These are phyloP conservation scores for Cynoglossus semilaevis DNA, from an alignment of 2,113 vertebrate genomes.

Conservation along the genomic window DNA sequence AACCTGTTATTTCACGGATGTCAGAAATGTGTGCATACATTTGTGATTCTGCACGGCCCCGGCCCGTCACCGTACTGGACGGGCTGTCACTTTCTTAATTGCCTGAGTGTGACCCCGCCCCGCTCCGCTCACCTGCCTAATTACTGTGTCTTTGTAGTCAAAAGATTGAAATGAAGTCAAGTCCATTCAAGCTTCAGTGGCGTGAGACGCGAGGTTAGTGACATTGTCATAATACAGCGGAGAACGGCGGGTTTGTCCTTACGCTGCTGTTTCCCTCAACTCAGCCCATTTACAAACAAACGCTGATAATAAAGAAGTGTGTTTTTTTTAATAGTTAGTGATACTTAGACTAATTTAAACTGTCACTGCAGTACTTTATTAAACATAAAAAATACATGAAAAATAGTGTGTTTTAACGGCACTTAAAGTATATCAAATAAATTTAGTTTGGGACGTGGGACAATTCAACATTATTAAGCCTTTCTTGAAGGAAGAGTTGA, in stretches of 20 bases:
- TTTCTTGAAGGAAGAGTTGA: no score
- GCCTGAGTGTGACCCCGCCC: conserved; percentile 65
- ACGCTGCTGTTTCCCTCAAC: conserved; percentile 27
- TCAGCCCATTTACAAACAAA: background rate
- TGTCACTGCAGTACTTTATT: no score
- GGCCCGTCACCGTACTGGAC: conserved; percentile 50
- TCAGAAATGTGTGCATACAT: conserved; percentile 18
- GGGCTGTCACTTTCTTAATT: conserved; percentile 74
- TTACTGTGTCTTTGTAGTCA: conserved; percentile 66
- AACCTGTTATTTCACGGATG: conserved; percentile 15
- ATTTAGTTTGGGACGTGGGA: no score
- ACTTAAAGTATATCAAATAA: no score
- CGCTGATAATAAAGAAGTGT: background rate
- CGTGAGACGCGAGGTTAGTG: conserved; percentile 53
- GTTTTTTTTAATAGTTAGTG: background rate
- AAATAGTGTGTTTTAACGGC: no score
- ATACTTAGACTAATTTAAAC: no score
- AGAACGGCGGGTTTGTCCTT: conserved; percentile 56
- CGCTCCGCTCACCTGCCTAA: conserved; percentile 69
- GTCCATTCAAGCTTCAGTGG: conserved; percentile 56
- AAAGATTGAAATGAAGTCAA: conserved; percentile 53
- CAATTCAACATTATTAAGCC: no score
- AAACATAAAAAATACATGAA: no score
- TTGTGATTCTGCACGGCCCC: conserved; percentile 22
- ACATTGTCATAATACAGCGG: conserved; percentile 47